Conservation (phyloP, 2,113 vertebrate species). For the Brienomyrus brachyistius region DNA sequence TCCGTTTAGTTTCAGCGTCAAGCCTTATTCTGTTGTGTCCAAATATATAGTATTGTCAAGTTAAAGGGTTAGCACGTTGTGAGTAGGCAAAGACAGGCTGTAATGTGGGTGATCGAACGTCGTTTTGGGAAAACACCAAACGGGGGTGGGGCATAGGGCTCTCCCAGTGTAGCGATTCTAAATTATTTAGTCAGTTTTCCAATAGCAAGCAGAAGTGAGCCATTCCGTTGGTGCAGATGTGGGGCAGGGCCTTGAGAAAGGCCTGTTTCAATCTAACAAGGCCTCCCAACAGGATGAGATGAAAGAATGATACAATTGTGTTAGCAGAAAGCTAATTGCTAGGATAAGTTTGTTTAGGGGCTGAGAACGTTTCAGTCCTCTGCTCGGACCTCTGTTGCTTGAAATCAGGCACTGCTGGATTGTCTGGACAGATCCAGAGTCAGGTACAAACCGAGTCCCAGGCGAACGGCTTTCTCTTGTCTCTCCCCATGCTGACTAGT, state of each 20-base stretch:
- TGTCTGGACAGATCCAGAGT: not conserved
- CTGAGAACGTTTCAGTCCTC: not conserved
- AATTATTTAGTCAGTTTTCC: not conserved
- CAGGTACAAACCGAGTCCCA: not conserved
- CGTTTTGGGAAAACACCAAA: not conserved
- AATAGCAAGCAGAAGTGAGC: not conserved
- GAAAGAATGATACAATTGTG: not conserved
- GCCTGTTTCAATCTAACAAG: not conserved
- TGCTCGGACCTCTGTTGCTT: not conserved
- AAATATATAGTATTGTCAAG: not conserved
- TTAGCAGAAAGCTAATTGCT: not conserved
- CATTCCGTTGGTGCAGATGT: not conserved
- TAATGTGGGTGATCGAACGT: not conserved
- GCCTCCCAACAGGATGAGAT: not conserved
- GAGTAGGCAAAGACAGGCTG: not conserved
- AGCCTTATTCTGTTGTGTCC: not conserved
- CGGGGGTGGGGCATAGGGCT: not conserved
- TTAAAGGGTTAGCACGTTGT: too few relatives aligned
- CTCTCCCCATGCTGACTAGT: not conserved
- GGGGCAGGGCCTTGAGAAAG: not conserved
- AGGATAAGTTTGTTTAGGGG: not conserved
- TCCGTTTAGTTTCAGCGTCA: not conserved
- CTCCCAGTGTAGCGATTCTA: not conserved
- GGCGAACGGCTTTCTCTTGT: not conserved
- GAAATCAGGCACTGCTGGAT: not conserved